phyloP scores from a whole-genome alignment of 2,797 vertebrate genomes.

The Phrynocephalus forsythii region DNA sequence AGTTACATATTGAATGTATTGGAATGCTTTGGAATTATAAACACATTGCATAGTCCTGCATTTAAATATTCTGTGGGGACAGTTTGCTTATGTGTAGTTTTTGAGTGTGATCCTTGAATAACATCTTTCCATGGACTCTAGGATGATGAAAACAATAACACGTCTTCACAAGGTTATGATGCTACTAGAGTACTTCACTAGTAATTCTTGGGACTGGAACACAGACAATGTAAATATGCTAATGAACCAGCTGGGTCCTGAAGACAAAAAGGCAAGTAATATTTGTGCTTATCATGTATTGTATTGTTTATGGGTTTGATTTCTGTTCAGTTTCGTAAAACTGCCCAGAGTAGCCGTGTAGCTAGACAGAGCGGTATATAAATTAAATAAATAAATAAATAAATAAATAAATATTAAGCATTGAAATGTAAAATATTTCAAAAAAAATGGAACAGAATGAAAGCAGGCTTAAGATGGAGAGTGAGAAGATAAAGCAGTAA shows the following conservation, averaged over 20 bases:
- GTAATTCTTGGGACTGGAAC: conserved; percentile 97
- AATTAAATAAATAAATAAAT: no score
- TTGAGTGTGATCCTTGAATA: conserved; percentile 45
- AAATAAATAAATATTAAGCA: neutral
- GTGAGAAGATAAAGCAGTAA: neutral
- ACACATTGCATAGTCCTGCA: conserved; percentile 38
- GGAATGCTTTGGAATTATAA: conserved; percentile 36
- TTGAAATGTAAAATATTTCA: neutral
- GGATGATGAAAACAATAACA: conserved; percentile 99
- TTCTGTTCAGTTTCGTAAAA: no score
- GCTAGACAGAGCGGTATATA: no score
- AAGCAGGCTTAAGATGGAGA: neutral
- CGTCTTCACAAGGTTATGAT: conserved; percentile 96
- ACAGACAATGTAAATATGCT: conserved; percentile 94
- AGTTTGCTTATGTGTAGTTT: conserved; percentile 39
- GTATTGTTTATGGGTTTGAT: no score
- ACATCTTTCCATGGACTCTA: conserved; percentile 71
- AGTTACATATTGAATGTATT: conserved; percentile 34
- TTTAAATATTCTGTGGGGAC: conserved; percentile 30
- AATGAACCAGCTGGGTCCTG: conserved; percentile 87
- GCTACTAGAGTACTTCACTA: conserved; percentile 97
- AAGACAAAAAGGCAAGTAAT: conserved; percentile 91
- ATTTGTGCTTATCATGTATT: no score
- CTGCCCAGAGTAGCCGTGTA: no score
- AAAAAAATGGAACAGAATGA: neutral